A percentile compares a stretch with the other conserved stretches of the same genome.
Evolutionary conservation across 2,888 invertebrate genomes (phyloP).

Genomic region (Parnassius apollo): DNA sequence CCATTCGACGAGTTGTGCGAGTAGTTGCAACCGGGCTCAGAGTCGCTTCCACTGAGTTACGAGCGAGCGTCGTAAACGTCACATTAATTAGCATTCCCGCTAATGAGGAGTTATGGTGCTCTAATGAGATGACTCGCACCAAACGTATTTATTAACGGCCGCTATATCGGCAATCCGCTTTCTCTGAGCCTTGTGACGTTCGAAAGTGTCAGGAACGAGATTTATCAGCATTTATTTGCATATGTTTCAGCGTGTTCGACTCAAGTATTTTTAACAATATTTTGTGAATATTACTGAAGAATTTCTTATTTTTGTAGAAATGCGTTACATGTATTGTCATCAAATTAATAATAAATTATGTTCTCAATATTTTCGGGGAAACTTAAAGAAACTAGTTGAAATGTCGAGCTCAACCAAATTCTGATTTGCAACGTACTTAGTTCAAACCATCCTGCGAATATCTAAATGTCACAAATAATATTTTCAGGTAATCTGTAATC

Average conservation of each 20-base stretch:
- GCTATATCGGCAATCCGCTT: conserved; percentile 30
- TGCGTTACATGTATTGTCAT: too few relatives aligned
- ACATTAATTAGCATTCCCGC: conserved; percentile 78
- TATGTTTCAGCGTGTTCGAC: background rate
- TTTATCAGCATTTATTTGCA: conserved; percentile 21
- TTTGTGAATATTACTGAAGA: too few relatives aligned
- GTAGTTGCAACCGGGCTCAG: conserved; percentile 29
- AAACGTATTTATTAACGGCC: conserved; percentile 60
- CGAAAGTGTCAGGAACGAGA: conserved; percentile 17
- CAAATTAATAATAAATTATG: too few relatives aligned
- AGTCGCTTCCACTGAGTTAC: conserved; percentile 41
- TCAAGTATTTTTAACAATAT: too few relatives aligned
- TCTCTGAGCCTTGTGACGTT: conserved; percentile 12
- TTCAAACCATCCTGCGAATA: too few relatives aligned
- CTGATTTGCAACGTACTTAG: too few relatives aligned
- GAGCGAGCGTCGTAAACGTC: conserved; percentile 73
- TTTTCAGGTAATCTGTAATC: too few relatives aligned
- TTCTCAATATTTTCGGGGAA: too few relatives aligned
- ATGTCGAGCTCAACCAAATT: too few relatives aligned
- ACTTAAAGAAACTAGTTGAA: too few relatives aligned
- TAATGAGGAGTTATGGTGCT: conserved; percentile 80
- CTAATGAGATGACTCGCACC: conserved; percentile 74
- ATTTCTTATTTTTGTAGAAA: too few relatives aligned
- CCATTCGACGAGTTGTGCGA: conserved; percentile 12
- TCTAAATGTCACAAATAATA: too few relatives aligned